Conservation (phyloP, 2,888 invertebrate species). For the Mesorhabditis spiculigera region DNA sequence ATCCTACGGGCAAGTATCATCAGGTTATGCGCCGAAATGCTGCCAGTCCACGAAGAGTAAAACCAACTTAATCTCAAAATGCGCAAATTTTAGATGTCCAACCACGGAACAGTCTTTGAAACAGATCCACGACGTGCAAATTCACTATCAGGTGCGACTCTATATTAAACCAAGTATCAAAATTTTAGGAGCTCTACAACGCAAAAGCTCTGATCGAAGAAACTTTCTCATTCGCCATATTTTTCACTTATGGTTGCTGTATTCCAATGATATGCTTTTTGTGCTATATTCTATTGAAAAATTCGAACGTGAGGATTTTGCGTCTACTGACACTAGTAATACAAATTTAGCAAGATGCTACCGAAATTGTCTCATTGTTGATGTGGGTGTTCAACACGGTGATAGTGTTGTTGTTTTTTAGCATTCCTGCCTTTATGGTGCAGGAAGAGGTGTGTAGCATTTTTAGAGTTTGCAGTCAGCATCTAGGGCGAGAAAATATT, state of each 20-base stretch:
- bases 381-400: slow-evolving; percentile 36
- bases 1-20: slow-evolving; percentile 15
- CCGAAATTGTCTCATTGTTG: slow-evolving; percentile 26
- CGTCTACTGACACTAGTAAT: slow-evolving; percentile 14
- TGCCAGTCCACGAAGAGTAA: slow-evolving; percentile 16
- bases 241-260: slow-evolving; percentile 32
- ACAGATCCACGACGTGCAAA: slow-evolving; percentile 30
- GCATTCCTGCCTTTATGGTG: slow-evolving; percentile 38
- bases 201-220: slow-evolving; percentile 30
- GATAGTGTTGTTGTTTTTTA: slow-evolving; percentile 32
- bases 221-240: slow-evolving; percentile 28
- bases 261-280: slow-evolving; percentile 32
- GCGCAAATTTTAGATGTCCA: slow-evolving; percentile 19
- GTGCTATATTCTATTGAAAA: slow-evolving; percentile 20
- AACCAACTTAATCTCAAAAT: not conserved
- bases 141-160: slow-evolving; percentile 17
- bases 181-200: slow-evolving; percentile 17
- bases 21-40: slow-evolving; percentile 19
- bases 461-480: not conserved
- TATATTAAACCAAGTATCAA: not conserved
- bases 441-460: slow-evolving; percentile 28
- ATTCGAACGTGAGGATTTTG: slow-evolving; percentile 10
- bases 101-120: slow-evolving; percentile 24
- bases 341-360: not conserved
- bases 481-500: slow-evolving; percentile 35